Evolutionary conservation across 2,113 vertebrate genomes (phyloP).

Genomic region (Jaculus jaculus): DNA sequence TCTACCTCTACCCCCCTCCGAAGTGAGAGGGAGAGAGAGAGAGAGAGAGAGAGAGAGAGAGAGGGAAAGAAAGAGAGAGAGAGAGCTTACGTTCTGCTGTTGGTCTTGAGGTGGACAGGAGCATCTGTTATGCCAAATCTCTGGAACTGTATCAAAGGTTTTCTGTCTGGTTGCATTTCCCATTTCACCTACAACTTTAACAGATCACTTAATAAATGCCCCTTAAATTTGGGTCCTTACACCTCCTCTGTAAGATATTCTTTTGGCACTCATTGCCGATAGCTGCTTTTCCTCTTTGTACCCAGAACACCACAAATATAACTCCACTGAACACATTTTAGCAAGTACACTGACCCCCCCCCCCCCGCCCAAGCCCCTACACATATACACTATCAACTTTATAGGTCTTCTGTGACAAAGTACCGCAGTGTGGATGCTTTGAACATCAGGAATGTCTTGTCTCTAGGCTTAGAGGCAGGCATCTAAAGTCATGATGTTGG

Average conservation of each 20-base stretch:
- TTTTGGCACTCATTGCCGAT: neutral
- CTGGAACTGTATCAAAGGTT: neutral
- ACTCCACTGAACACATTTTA: neutral
- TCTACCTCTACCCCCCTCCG: neutral
- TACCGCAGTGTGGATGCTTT: neutral
- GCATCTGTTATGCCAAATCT: neutral
- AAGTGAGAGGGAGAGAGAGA: neutral
- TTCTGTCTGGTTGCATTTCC: neutral
- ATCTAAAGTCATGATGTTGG: neutral
- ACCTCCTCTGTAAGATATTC: neutral
- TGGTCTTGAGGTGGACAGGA: neutral
- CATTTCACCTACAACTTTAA: neutral
- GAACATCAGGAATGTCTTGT: neutral
- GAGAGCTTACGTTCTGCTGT: neutral
- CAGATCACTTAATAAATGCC: neutral
- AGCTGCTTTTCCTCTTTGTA: neutral
- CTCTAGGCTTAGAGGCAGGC: neutral
- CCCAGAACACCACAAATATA: neutral
- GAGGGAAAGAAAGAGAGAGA: neutral
- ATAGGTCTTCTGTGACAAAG: neutral
- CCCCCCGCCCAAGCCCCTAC: no score
- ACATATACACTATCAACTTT: neutral
- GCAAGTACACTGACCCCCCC: no score
- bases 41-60: no score
- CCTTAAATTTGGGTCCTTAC: neutral